These are phyloP conservation scores for Cosmia pyralina DNA, from an alignment of 2,888 invertebrate species.

Conservation along the genomic window DNA sequence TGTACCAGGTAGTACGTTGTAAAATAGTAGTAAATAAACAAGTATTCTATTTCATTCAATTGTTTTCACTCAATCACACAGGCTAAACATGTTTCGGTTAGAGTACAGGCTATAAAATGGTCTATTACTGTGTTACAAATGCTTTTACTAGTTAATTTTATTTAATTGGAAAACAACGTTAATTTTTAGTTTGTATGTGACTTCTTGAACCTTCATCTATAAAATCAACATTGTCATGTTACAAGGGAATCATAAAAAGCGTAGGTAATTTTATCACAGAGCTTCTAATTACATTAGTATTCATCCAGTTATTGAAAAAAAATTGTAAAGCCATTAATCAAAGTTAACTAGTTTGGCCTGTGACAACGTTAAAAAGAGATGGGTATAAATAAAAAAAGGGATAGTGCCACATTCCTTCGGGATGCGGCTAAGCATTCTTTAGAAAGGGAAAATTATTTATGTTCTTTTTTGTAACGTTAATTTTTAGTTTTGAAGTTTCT, in stretches of 20 bases:
- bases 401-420: slow-evolving; percentile 82
- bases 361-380: slow-evolving; percentile 62
- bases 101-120: background rate
- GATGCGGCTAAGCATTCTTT: slow-evolving; percentile 78
- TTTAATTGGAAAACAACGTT: background rate
- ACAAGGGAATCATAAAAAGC: slow-evolving; percentile 24
- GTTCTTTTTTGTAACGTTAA: slow-evolving; percentile 77
- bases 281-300: slow-evolving; percentile 79
- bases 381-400: slow-evolving; percentile 76
- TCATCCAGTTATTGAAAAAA: slow-evolving; percentile 72
- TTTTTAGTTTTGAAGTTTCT: slow-evolving; percentile 73
- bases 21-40: slow-evolving; percentile 14
- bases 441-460: slow-evolving; percentile 83
- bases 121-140: background rate
- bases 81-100: background rate
- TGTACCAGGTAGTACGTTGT: slow-evolving; percentile 15
- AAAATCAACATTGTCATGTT: slow-evolving; percentile 17
- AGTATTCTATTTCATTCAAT: slow-evolving; percentile 8
- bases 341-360: slow-evolving; percentile 80
- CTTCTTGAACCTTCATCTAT: background rate
- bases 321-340: slow-evolving; percentile 82
- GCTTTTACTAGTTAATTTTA: background rate
- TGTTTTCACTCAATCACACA: background rate
- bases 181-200: too few relatives aligned
- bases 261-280: slow-evolving; percentile 32